Base-by-base conservation (phyloP, 2,888 invertebrate species). In the Argyresthia albistria region DNA sequence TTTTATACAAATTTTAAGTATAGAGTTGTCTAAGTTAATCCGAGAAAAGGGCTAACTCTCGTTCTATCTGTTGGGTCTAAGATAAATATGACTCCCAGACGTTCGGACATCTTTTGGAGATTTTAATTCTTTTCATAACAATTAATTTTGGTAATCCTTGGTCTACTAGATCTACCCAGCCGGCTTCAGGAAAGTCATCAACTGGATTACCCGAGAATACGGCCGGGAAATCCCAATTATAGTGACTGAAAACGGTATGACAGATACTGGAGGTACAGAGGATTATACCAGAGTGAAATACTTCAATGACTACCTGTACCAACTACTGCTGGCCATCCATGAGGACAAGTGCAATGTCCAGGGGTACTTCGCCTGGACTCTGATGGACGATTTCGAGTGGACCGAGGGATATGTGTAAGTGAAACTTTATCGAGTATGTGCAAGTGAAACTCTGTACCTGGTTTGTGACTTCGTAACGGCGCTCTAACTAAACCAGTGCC, bases 351-450 rank as follows among this genome's bases (percentile, higher is more conserved):
- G 83, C 56, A 79, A 82, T 52, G 64, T 89, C 0, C 70, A 69
- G 53, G 90, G 89, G 0, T 91, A 90, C 67, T 88, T 88, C 11
- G 90, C 88, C 0, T 91, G 91, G 90, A 89, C 90, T 1, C 71
- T 91, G 35, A 80, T 91, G 80, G 92, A 92, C 62, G 90, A 90
- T 62, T 90, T 91, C 58, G 91, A 91, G 70, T 91, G 91, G 90
- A 68, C 63, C 1, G 67, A 67, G 42, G 90, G 90, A 11, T 91
- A 89, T 64, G 68, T 68, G 76, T 88, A 69, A 73, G 76, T 70
- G 60, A 43, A n/a, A n/a, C n/a, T n/a, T n/a, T n/a, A n/a, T n/a
- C n/a, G n/a, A n/a, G n/a, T n/a, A n/a, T n/a, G n/a, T n/a, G n/a
- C n/a, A n/a, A n/a, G n/a, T n/a, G n/a, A n/a, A n/a, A n/a, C n/a